phyloP scores from a whole-genome alignment of 2,113 vertebrate genomes.

The Otus sunia region DNA sequence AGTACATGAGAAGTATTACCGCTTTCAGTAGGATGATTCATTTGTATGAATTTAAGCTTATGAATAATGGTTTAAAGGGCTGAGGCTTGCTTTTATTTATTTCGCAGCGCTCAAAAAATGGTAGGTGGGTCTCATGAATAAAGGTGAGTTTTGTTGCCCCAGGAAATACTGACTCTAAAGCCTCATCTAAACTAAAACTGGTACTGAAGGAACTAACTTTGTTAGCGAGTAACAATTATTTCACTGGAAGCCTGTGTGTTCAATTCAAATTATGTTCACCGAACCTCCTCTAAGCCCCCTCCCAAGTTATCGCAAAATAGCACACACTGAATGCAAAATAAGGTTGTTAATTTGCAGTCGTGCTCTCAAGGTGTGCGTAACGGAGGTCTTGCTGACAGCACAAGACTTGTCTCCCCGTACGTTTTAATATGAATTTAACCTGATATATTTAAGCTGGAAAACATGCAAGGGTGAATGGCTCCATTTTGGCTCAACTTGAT shows the following conservation, averaged over 20 bases:
- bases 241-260: neutral
- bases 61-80: neutral
- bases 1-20: neutral
- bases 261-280: neutral
- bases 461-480: neutral
- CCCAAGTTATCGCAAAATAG: neutral
- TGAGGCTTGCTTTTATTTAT: slow-evolving; percentile 4
- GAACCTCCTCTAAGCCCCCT: neutral
- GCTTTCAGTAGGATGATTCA: neutral
- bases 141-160: neutral
- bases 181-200: neutral
- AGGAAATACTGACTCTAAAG: neutral
- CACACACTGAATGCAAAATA: neutral
- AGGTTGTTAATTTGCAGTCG: neutral
- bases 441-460: neutral
- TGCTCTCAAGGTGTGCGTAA: neutral
- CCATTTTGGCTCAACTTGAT: neutral
- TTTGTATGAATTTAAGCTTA: neutral
- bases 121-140: neutral
- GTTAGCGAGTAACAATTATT: neutral
- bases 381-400: neutral
- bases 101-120: neutral
- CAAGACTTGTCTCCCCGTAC: neutral
- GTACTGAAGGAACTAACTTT: neutral
- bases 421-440: neutral